Base-by-base conservation (phyloP, 2,113 vertebrate species). In the Oryzias celebensis region DNA sequence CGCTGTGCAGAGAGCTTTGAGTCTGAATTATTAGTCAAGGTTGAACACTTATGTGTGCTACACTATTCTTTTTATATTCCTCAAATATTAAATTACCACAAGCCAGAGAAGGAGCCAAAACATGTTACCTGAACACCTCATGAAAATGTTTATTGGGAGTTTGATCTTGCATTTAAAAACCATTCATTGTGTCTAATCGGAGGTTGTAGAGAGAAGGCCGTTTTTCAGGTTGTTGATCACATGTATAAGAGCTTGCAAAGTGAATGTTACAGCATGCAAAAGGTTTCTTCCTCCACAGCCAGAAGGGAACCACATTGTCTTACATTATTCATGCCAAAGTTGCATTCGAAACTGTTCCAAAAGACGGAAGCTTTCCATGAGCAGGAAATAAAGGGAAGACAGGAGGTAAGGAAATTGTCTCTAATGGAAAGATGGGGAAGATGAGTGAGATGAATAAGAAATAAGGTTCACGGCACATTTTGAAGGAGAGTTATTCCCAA, bases 301-400 rank as follows among this genome's bases (percentile, higher is more conserved):
- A 77, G 48, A 42, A 62, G 71, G 47, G 58, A 72, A 48, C 13
- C 65, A 67, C 70, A 78, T 83, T 79, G 58, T 74, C 47, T 75
- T 86, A 68, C 78, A 89, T 87, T 84, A 86, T 86, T 84, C 65
- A 85, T 82, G 65, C 72, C 71, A 77, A 82, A 82, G 65, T 84
- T 68, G 75, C 74, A 79, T 80, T 74, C 68, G 74, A 83, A 26
- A 44, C 53, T 18, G 52, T 50, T 71, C 65, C 62, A 74, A 75
- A 77, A 75, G 60, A 70, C 36, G 63, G 58, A 74, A 58, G 61
- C 60, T 66, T 26, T 17, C 45, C 52, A 73, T 20, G 15, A 58
- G 80, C 58, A 66, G 71, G 63, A 83, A 85, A 77, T 81, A 73
- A 79, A 75, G 52, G 24, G 28, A 71, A 63, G 61, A 65, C 78